Evolutionary conservation across 2,888 invertebrate species (phyloP).

Genomic region (Lasioglossum leucozonium): DNA sequence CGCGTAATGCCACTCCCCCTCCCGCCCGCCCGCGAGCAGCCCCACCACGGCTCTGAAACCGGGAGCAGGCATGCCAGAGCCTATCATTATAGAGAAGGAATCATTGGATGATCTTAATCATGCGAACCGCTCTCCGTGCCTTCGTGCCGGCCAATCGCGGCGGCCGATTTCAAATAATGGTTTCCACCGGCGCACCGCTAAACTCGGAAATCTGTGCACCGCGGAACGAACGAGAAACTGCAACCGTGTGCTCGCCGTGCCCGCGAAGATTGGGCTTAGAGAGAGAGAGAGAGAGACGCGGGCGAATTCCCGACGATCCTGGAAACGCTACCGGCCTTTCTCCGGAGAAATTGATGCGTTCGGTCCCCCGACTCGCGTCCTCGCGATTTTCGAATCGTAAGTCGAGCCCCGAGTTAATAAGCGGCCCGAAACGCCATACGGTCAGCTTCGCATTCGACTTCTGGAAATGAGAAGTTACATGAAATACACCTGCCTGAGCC

Average conservation of each 20-base stretch:
- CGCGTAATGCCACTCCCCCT: conserved; percentile 56
- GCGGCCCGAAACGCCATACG: not conserved
- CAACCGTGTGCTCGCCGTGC: conserved; percentile 35
- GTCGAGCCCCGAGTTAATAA: not conserved
- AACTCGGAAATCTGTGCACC: conserved; percentile 75
- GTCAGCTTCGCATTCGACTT: not conserved
- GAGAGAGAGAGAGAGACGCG: not conserved
- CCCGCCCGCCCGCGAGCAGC: conserved; percentile 48
- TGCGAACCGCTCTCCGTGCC: conserved; percentile 82
- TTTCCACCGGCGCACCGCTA: conserved; percentile 74
- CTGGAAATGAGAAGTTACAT: not conserved
- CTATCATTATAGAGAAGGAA: conserved; percentile 85
- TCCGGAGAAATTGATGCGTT: conserved; percentile 16
- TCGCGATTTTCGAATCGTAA: not conserved
- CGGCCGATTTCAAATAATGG: conserved; percentile 80
- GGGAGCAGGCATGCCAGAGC: conserved; percentile 69
- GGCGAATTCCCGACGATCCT: not conserved
- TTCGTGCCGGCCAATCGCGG: conserved; percentile 81
- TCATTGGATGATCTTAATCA: conserved; percentile 85
- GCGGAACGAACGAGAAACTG: conserved; percentile 34
- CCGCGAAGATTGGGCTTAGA: conserved; percentile 21
- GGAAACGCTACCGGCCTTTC: conserved; percentile 10
- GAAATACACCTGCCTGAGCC: not conserved
- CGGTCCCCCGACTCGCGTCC: not conserved
- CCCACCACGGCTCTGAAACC: conserved; percentile 58